These are phyloP conservation scores for Escarpia spicata DNA, from an alignment of 2,888 invertebrate species.

Conservation along the genomic window DNA sequence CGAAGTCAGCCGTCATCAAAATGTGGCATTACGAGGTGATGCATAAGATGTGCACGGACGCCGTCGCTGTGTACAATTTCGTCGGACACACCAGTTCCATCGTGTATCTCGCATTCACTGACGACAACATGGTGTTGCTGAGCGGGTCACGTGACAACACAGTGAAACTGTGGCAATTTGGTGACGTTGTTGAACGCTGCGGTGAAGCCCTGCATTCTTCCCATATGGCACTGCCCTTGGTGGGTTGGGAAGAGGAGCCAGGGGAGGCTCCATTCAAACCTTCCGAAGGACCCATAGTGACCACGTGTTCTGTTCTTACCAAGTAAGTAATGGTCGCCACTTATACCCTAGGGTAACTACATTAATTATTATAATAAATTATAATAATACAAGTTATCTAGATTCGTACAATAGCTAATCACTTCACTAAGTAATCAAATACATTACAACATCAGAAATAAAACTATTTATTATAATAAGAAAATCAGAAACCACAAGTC, in stretches of 20 bases:
- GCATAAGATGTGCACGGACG: neutral
- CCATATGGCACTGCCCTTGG: neutral
- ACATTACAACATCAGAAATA: too few relatives aligned
- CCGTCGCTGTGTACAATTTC: neutral
- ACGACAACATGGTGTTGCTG: neutral
- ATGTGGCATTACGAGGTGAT: neutral
- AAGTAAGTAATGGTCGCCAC: neutral
- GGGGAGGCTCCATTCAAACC: neutral
- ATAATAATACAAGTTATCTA: too few relatives aligned
- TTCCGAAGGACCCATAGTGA: neutral
- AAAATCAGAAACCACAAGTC: too few relatives aligned
- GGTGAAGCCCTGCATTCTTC: neutral
- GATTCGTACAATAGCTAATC: too few relatives aligned
- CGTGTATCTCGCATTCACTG: neutral
- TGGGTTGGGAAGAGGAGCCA: neutral
- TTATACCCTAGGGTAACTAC: too few relatives aligned
- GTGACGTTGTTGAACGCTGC: neutral
- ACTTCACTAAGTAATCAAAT: too few relatives aligned
- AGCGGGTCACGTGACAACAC: conserved; percentile 1
- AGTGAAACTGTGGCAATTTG: neutral
- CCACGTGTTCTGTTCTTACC: neutral
- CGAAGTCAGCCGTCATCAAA: neutral
- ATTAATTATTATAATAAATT: too few relatives aligned
- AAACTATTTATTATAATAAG: too few relatives aligned
- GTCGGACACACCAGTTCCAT: neutral